These are phyloP conservation scores for Actenoides lindsayi DNA, from an alignment of 2,113 vertebrate genomes.

Conservation along the genomic window DNA sequence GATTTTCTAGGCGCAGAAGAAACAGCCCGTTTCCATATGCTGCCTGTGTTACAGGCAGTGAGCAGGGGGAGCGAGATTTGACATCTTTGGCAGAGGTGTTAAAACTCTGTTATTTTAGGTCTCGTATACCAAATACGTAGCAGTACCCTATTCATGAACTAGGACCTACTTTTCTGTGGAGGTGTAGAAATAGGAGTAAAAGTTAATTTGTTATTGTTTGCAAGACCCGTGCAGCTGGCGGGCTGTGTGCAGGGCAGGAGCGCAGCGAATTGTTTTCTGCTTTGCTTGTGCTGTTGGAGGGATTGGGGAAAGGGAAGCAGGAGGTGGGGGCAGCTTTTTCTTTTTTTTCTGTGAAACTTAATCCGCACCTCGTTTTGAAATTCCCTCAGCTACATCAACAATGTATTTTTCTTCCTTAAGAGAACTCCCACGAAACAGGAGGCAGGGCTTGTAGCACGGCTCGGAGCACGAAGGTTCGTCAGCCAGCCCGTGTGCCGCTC, in stretches of 20 bases:
- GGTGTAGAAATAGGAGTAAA: not conserved
- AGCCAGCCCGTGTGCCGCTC: constrained; percentile 24
- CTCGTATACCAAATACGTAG: not conserved
- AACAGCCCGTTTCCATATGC: not conserved
- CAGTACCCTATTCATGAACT: rapidly evolving
- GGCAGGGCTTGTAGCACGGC: not conserved
- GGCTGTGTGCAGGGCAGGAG: not conserved
- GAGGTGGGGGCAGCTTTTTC: not conserved
- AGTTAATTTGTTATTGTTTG: not conserved
- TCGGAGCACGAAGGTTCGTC: not conserved
- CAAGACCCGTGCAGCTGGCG: not conserved
- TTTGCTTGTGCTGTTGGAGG: no score
- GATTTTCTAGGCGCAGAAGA: not conserved
- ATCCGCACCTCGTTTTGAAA: not conserved
- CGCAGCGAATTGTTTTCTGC: not conserved
- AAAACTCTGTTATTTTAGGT: not conserved
- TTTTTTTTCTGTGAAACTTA: not conserved
- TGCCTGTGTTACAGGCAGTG: not conserved
- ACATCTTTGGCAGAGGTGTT: not conserved
- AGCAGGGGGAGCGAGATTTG: not conserved
- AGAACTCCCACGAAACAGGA: not conserved
- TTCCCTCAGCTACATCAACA: not conserved
- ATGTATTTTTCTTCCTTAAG: not conserved
- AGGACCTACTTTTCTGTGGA: not conserved
- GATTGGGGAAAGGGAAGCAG: not conserved